Base-by-base conservation (phyloP, 2,797 vertebrate species). In the Muscicapa striata region DNA sequence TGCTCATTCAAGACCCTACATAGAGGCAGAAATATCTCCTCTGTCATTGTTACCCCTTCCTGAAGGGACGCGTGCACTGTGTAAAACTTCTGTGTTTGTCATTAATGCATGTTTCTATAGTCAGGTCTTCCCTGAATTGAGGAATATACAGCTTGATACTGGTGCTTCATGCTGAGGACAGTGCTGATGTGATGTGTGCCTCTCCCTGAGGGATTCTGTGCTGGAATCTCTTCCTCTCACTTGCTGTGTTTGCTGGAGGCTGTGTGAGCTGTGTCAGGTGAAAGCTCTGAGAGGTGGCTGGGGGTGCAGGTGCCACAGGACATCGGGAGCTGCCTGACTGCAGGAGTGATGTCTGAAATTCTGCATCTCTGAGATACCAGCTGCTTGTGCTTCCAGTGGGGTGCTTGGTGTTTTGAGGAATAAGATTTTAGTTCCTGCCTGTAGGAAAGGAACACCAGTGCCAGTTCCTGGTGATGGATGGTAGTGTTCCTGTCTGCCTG, bases 51-150 rank as follows among this genome's bases (percentile, higher is more conserved):
- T 58, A 48, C 4, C 5, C 12, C 2, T 23, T 70, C 32, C 46
- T 30, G 22, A 52, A 66, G 75, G 30, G 19, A 13, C 32, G 4
- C 3, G 0, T 30, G 11, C 0, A 0, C 34, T 13, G 2, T 4
- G 11, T 64, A 73, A 24, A 89, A 57, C 34, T 58, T 43, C 6
- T 9, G 21, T 15, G 23, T 62, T 59, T 52, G 23, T 61, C 26
- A 0, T 34, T 30, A 52, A 40, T 5, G 15, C 10, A 2, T 7
- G 6, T 62, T 18, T 87, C 48, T 29, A 4, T 8, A 46, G 46
- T 26, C 36, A 10, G 48, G 41, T 15, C 26, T 64, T 73, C 32
- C 32, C 38, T 40, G 40, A 16, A 0, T 1, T 21, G 70, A 68
- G 52, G 15, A 59, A 4, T 20, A 34, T 5, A 15, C 23, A 52